Evolutionary conservation across 2,113 vertebrate genomes (phyloP).

Genomic region (Zingel zingel): DNA sequence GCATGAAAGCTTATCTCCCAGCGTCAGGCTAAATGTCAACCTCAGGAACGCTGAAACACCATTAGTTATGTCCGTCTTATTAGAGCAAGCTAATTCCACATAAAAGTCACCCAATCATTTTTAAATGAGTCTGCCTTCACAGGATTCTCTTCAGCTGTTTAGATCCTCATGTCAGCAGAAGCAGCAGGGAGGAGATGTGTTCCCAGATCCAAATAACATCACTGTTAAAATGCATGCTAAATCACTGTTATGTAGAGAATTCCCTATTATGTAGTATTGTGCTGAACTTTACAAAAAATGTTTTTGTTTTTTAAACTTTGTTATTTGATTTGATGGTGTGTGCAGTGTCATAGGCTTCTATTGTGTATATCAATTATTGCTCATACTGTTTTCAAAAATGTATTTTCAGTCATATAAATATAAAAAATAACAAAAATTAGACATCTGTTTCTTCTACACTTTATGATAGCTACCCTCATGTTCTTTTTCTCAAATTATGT

Average conservation of each 20-base stretch:
- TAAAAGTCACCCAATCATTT: slow-evolving; percentile 61
- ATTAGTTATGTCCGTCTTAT: slow-evolving; percentile 74
- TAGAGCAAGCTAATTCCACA: slow-evolving; percentile 71
- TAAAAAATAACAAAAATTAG: not conserved
- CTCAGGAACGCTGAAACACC: slow-evolving; percentile 53
- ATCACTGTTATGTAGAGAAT: slow-evolving; percentile 19
- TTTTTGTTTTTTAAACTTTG: not conserved
- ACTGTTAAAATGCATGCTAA: slow-evolving; percentile 49
- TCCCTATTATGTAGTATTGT: slow-evolving; percentile 20
- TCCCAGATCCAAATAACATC: slow-evolving; percentile 55
- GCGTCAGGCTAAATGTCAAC: slow-evolving; percentile 73
- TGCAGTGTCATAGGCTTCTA: not conserved
- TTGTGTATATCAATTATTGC: not conserved
- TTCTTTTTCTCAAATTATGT: not conserved
- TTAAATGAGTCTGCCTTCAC: slow-evolving; percentile 61
- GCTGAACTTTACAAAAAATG: slow-evolving; percentile 11
- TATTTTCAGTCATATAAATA: not conserved
- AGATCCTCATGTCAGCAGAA: slow-evolving; percentile 44
- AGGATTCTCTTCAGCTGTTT: slow-evolving; percentile 32
- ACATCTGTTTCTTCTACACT: not conserved
- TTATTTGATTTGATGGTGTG: not conserved
- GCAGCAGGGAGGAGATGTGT: slow-evolving; percentile 46
- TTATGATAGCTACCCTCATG: not conserved
- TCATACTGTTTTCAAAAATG: not conserved
- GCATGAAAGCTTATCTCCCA: slow-evolving; percentile 66